Conservation (phyloP, 2,888 invertebrate genomes). For the Phaonia tiefii region DNA sequence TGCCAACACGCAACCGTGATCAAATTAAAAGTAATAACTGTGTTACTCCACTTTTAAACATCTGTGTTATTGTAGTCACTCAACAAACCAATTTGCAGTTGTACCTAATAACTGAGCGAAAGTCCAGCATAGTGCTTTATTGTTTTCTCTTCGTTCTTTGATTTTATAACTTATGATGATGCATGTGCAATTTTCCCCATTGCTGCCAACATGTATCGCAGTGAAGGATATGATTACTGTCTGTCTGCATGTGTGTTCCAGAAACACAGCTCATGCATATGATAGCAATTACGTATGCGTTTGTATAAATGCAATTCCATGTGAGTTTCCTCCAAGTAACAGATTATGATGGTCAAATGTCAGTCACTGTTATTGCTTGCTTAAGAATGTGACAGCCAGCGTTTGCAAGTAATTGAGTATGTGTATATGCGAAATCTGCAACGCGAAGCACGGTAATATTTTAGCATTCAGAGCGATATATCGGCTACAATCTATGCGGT, state of each 20-base stretch:
- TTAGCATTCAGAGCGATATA: too few species aligned
- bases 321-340: constrained; percentile 31
- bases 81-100: constrained; percentile 29
- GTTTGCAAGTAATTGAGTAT: not conserved
- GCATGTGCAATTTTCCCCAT: not conserved
- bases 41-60: too few species aligned
- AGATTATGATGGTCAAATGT: constrained; percentile 45
- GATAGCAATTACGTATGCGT: constrained; percentile 35
- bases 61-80: too few species aligned
- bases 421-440: not conserved
- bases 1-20: too few species aligned
- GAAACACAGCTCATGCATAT: not conserved
- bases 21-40: too few species aligned
- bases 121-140: constrained; percentile 1
- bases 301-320: not conserved
- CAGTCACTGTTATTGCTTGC: constrained; percentile 35
- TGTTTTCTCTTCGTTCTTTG: not conserved
- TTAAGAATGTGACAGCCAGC: not conserved
- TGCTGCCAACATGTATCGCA: constrained; percentile 1
- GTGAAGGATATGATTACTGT: constrained; percentile 1
- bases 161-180: not conserved
- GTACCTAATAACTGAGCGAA: constrained; percentile 8
- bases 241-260: not conserved
- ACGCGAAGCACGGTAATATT: not conserved
- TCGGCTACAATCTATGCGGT: too few species aligned